Evolutionary conservation across 2,797 vertebrate species (phyloP).

Genomic region (Silurus aristotelis): DNA sequence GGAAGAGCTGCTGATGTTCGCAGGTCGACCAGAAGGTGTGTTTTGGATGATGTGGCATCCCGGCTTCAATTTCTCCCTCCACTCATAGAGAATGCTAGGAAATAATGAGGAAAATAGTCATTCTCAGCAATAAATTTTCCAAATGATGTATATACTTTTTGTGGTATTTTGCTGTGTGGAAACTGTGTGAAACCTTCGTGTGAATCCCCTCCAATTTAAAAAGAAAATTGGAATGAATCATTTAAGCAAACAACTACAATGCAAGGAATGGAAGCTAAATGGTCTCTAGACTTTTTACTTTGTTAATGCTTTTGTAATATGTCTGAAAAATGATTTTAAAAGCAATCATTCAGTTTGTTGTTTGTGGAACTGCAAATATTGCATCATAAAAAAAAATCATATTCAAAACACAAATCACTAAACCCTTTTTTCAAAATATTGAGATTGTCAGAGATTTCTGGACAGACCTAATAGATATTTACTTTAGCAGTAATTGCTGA

Average conservation of each 20-base stretch:
- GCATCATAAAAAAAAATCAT: not conserved
- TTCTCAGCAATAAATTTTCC: not conserved
- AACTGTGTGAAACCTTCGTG: not conserved
- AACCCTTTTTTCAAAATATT: slow-evolving; percentile 45
- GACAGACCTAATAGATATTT: slow-evolving; percentile 36
- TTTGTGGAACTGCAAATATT: not conserved
- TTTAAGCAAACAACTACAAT: not conserved
- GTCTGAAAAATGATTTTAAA: not conserved
- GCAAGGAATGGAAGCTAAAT: not conserved
- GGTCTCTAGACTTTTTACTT: not conserved
- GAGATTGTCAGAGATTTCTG: slow-evolving; percentile 31
- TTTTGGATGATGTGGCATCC: slow-evolving; percentile 95
- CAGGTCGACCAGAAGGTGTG: slow-evolving; percentile 90
- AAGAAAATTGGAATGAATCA: not conserved
- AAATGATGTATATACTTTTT: not conserved
- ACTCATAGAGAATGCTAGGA: slow-evolving; percentile 90
- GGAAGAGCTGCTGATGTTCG: slow-evolving; percentile 91
- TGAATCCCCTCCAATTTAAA: not conserved
- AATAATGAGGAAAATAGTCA: slow-evolving; percentile 21
- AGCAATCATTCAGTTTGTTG: not conserved
- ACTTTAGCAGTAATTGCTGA: slow-evolving; percentile 26
- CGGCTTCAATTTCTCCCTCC: slow-evolving; percentile 94
- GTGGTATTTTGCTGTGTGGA: not conserved
- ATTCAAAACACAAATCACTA: not conserved
- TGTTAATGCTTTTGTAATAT: not conserved